These are phyloP conservation scores for Onthophagus taurus DNA, from an alignment of 1,140 invertebrate species.

Conservation along the genomic window DNA sequence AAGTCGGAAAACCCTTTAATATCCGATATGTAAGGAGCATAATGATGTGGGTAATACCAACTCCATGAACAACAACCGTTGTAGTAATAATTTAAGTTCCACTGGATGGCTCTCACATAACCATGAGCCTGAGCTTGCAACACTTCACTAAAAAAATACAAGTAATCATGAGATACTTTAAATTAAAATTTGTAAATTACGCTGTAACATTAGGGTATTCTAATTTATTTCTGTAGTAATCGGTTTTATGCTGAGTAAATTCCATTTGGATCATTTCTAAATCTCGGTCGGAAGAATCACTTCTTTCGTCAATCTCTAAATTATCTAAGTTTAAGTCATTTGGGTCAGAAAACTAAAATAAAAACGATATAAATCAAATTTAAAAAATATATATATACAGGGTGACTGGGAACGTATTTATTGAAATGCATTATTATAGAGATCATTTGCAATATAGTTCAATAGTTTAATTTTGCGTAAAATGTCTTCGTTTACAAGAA, in stretches of 20 bases:
- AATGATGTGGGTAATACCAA: slow-evolving; percentile 96
- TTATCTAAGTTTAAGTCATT: not conserved
- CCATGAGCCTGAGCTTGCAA: slow-evolving; percentile 71
- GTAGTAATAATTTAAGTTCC: slow-evolving; percentile 96
- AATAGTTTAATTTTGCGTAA: too few relatives aligned
- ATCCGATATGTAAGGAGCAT: slow-evolving; percentile 93
- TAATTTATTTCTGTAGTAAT: slow-evolving; percentile 89
- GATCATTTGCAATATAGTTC: too few relatives aligned
- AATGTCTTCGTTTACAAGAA: too few relatives aligned
- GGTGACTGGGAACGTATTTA: too few relatives aligned
- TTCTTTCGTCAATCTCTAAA: not conserved
- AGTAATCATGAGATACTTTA: slow-evolving; percentile 8
- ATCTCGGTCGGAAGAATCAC: slow-evolving; percentile 37
- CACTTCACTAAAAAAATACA: slow-evolving; percentile 50
- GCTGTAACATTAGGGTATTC: slow-evolving; percentile 62
- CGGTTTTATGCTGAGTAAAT: slow-evolving; percentile 76
- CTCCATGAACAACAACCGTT: slow-evolving; percentile 94
- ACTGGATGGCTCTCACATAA: slow-evolving; percentile 90
- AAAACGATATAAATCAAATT: too few relatives aligned
- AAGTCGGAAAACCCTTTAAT: slow-evolving; percentile 70
- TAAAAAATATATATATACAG: too few relatives aligned
- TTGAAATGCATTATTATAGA: too few relatives aligned
- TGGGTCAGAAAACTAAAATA: slow-evolving; percentile 14
- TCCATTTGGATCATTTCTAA: slow-evolving; percentile 54
- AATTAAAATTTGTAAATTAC: slow-evolving; percentile 39